Conservation (phyloP, 2,113 vertebrate species). For the Lepus europaeus region DNA sequence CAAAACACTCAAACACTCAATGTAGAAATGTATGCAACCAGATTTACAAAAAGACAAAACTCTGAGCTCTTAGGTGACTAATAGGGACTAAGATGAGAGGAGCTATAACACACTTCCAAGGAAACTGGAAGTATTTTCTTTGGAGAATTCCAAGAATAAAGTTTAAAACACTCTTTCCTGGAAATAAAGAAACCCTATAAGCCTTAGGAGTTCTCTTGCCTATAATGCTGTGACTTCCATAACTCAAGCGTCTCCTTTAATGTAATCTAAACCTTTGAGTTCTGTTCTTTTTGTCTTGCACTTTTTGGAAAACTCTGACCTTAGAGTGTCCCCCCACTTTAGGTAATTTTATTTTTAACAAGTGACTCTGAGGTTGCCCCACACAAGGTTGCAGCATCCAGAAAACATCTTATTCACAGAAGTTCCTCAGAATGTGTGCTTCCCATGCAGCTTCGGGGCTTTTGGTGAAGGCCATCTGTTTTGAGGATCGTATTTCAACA, state of each 20-base stretch:
- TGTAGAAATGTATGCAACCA: background rate
- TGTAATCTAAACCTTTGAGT: background rate
- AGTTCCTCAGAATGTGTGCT: slow-evolving; percentile 12
- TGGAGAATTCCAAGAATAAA: background rate
- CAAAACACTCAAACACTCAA: background rate
- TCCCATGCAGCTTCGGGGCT: background rate
- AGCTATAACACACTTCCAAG: background rate
- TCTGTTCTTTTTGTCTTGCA: background rate
- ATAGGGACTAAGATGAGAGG: background rate
- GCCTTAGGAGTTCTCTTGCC: background rate
- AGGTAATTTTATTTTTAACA: background rate
- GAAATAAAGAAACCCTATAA: background rate
- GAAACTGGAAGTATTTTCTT: background rate
- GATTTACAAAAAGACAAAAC: background rate
- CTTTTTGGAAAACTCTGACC: background rate
- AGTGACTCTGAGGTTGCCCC: background rate
- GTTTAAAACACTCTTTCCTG: background rate
- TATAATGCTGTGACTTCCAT: background rate
- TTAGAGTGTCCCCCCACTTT: background rate
- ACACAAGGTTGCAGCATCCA: background rate
- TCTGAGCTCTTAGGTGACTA: background rate
- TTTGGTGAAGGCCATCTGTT: slow-evolving; percentile 61
- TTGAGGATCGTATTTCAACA: slow-evolving; percentile 36
- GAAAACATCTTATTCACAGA: background rate
- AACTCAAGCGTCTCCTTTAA: background rate